Base-by-base conservation (phyloP, 2,797 vertebrate genomes). In the Lutjanus campechanus region DNA sequence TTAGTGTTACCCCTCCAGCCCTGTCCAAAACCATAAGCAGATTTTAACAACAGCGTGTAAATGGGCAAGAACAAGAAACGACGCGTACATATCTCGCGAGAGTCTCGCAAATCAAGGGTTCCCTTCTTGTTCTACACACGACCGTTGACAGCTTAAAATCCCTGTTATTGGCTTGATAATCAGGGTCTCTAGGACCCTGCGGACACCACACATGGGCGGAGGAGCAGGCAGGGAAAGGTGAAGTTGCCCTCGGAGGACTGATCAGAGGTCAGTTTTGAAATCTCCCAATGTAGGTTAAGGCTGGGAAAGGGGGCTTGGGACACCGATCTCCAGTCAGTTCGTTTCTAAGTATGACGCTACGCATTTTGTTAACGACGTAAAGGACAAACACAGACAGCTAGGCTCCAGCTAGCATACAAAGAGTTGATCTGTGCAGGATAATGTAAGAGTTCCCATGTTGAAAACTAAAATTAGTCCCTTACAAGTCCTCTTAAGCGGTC, bases 221-320 rank as follows among this genome's bases (percentile, higher is more conserved):
- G 60, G 69, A 54, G 10, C 56, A 40, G 85, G 73, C 87, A 77
- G 79, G 40, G 61, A 80, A 63, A 88, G 83, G 85, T 85, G 83
- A 88, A 58, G 68, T 80, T 62, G 3, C 64, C 79, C 79, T 79
- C 82, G 46, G 58, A 86, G 70, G 70, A 77, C 93, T 87, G 92
- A 93, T 93, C 91, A 80, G 82, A 85, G 89, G 91, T 93, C 93
- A 88, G 92, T 91, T 89, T 76, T 25, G 19, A 63, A 40, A 81
- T 76, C 49, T 56, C 19, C 65, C n/a, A 12, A 36, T 55, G 7
- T 29, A 1, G 16, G 7, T 43, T 10, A 36, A 51, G 49, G 70
- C 44, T n/a, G n/a, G 13, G 12, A 56, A 58, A 43, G 19, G 20
- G 43, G 5, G 47, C 47, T n/a, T 7, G 11, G 22, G 43, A 69